Evolutionary conservation across 2,888 invertebrate species (phyloP).

Genomic region (Rhingia rostrata): DNA sequence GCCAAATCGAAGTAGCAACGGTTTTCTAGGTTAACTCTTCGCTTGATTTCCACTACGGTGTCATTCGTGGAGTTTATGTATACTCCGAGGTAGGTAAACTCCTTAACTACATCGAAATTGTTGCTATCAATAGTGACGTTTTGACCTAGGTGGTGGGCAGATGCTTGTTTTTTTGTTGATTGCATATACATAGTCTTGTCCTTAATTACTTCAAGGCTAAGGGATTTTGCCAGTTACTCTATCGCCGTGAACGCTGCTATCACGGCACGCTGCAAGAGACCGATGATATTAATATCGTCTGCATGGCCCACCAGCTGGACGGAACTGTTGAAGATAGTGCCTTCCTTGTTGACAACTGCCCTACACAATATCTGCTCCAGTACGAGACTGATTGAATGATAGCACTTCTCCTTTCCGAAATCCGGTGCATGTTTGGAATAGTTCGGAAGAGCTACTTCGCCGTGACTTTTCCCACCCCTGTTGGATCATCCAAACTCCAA

Average conservation of each 20-base stretch:
- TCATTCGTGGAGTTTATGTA: too few species aligned
- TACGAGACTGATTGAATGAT: not conserved
- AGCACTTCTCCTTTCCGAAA: too few species aligned
- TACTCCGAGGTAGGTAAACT: not conserved
- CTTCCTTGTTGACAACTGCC: not conserved
- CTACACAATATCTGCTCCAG: not conserved
- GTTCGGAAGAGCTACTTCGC: too few species aligned
- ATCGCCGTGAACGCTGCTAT: not conserved
- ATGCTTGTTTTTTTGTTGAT: not conserved
- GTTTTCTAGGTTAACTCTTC: too few species aligned
- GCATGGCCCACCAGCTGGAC: not conserved
- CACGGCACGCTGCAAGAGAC: not conserved
- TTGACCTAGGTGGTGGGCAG: not conserved
- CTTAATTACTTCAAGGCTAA: not conserved
- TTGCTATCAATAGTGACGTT: not conserved
- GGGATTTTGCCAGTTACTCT: not conserved
- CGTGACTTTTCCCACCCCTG: too few species aligned
- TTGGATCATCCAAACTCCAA: too few species aligned
- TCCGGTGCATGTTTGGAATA: too few species aligned
- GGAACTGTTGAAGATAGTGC: not conserved
- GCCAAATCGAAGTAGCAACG: too few species aligned
- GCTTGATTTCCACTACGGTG: too few species aligned
- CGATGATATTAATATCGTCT: not conserved
- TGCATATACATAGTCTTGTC: not conserved
- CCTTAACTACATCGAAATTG: not conserved